Evolutionary conservation across 2,888 invertebrate species (phyloP), one percentile per base, ranked within the genome.

Genomic region (Scaptomyza flava): DNA sequence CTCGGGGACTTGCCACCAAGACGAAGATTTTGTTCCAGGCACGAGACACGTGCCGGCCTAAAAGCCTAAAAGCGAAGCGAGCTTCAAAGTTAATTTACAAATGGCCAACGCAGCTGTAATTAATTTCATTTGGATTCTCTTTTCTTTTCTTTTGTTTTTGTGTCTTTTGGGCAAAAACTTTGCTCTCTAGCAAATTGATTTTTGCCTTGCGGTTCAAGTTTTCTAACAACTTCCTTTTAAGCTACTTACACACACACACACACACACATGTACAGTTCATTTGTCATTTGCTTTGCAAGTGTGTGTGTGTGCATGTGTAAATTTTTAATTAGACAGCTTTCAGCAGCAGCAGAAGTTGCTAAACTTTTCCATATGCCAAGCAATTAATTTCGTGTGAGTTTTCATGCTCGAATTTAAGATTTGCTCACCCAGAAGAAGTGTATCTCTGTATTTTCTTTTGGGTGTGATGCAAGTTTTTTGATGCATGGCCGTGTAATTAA

Each of bases 311-410:
- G 52, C 65, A 64, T 73, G 76, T 77, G 72, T 89, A 75, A 74
- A 89, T 89, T 88, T 89, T 86, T 87, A 86, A 89, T 87, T 77
- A 84, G 80, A 48, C 68, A 68, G 74, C 77, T 85, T 85, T 83
- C 85, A 72, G 69, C 83, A 68, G 51, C 43, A 11, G 67, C 80
- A 68, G 51, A 53, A 64, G 42, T 43, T 20, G 34, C 33, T 60
- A 79, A 88, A 89, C 69, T 85, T 84, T 72, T 67, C 70, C 86
- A 81, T 79, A 83, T 79, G 81, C 72, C 65, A 57, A 34, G 65
- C 83, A 87, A 89, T 89, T 89, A 86, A 87, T 89, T 86, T 79
- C 58, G 14, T 54, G 62, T 50, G 53, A 77, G 74, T 75, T 67
- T 65, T 69, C 59, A 43, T 65, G 52, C 62, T 56, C 51, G 14